Evolutionary conservation across 2,888 invertebrate species (phyloP), one percentile per base, ranked within the genome.

Genomic region (Tinea pellionella): DNA sequence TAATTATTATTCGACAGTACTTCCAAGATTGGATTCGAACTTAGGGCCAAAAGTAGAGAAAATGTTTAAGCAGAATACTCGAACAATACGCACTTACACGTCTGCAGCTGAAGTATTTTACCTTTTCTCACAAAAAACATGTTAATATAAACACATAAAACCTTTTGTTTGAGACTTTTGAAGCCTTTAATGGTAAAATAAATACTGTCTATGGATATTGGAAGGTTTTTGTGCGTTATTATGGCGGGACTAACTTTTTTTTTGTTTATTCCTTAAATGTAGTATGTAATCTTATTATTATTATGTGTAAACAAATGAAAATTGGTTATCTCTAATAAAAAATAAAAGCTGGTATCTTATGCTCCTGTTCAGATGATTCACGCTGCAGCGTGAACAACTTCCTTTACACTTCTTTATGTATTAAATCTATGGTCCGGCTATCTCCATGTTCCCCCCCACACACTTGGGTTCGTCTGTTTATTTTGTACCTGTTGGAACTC

Each of bases 121-220:
- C 37, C 37, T 37, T 37, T 9, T n/a, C 47, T 16, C 9, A 47
- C 47, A 47, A 57, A 61, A 61, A 61, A 61, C 55, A 61, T 58
- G 58, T 53, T 59, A 63, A 63, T 61, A 61, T 56, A 61, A 62
- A 59, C 43, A 53, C 51, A 18, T 57, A 30, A 59, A 63, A 47
- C 13, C 59, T 24, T 59, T 59, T 13, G 63, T 16, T 18, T 30
- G 59, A 29, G 51, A 43, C 59, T 59, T 61, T 51, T 47, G 59
- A 61, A 59, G 60, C 32, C 58, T 61, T 61, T 62, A 61, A 62
- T 62, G 63, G 63, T 58, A 58, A 63, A 63, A 57, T 61, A 63
- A 63, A 62, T 57, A 62, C 61, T 24, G 59, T 19, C 41, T 13
- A 24, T 19, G 9, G 47, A 30, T 57, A 32, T 57, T 15, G 57